Base-by-base conservation (phyloP, 2,888 invertebrate genomes). In the Drosophila gaucha region DNA sequence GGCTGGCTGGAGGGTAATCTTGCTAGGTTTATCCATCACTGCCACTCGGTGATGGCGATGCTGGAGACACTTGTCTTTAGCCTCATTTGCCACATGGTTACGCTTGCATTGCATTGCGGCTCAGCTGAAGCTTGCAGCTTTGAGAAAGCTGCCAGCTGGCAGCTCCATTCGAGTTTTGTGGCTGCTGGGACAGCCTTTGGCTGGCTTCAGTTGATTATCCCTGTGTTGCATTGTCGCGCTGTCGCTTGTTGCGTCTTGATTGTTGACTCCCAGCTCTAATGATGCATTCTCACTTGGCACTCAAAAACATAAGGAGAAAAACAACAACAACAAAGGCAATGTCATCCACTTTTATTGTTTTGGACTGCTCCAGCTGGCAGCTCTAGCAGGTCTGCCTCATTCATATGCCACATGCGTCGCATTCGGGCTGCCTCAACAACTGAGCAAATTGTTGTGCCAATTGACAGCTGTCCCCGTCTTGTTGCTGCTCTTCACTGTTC, bases 1-100 rank as follows among this genome's bases (percentile, higher is more conserved):
- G 31, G 1, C 24, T 41, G 18, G 3, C n/a, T n/a, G n/a, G n/a
- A n/a, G n/a, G n/a, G n/a, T n/a, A n/a, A 39, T 9, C 35, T n/a
- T 26, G 10, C 8, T 28, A 43, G 51, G 8, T 47, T 41, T 65
- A 78, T 75, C 59, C 71, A 80, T 84, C 79, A 80, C 56, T 67
- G 84, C 47, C 74, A 74, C 62, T 64, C 51, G 50, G 20, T 9
- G 52, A 22, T 55, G 64, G 55, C 58, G 55, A 47, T 49, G 56
- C 52, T 60, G 73, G 63, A 52, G 69, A 78, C 67, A 69, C 78
- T 82, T 72, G 66, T 70, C 71, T 70, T 72, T 77, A 71, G 78
- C 75, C 85, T 72, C 73, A 84, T 78, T 82, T 82, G 75, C 80
- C 80, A 78, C 68, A 76, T 79, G 74, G 83, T 66, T 65, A 68